Evolutionary conservation across 37 sponge, comb jelly and placozoan species (phyloP), one percentile per base, ranked within the genome.

Genomic region (Halichondria panicea): DNA sequence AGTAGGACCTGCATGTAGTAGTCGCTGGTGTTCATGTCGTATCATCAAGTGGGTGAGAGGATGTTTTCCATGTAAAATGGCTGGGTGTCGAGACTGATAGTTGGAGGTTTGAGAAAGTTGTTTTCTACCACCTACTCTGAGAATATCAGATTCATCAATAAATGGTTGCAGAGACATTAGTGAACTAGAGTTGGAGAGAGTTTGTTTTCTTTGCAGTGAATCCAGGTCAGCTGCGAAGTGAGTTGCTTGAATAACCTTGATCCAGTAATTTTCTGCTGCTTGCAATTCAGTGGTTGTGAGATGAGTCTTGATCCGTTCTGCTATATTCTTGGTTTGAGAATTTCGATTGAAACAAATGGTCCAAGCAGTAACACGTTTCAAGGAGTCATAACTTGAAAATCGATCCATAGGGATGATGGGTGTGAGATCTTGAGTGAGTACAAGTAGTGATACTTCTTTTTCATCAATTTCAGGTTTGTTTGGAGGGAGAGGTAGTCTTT

Each of bases 341-440:
- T 78, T 78, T 9, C 35, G 22, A 22, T 55, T 43, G 70, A 78
- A 78, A 28, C 79, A 39, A 67, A 68, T 15, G n/a, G 30, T 55
- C 79, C 79, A 78, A 12, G 79, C 79, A 43, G 69, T 66, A 34
- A 78, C 34, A 22, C 79, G 68, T 30, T 55, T 68, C 43, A 78
- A 32, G 42, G 11, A 58, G 43, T 50, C 46, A 50, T 37, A 68
- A 25, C 69, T 68, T 27, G 79, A 78, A 43, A 44, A 76, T 21
- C 77, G 50, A 28, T 76, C 77, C 13, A 57, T 11, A n/a, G 61
- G 42, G 24, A 74, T 74, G 36, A 76, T 76, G 15, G 77, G 69
- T 18, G 69, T 18, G 28, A 4, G 46, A 22, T 28, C 9, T 22
- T 8, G 9, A 4, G 50, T 43, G 4, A 4, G 9, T 15, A 30